Evolutionary conservation across 2,113 vertebrate genomes (phyloP), one percentile per base, ranked within the genome.

Genomic region (Girardinichthys multiradiatus): DNA sequence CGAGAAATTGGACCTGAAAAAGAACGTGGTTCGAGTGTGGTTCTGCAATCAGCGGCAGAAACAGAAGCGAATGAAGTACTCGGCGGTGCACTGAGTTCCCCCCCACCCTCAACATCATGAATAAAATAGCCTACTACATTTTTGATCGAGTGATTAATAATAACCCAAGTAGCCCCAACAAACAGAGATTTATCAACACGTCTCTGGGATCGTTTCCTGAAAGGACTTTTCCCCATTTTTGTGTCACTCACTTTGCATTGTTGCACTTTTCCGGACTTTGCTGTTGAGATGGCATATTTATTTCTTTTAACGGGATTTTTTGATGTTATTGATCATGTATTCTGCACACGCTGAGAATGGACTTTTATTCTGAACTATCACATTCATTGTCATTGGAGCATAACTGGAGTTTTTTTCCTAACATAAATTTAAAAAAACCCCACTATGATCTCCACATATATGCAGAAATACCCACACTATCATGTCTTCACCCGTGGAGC

Each of bases 11-110:
- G 96, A 97, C 92, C 94, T 97, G 82, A 97, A 97, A 92, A 97
- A 97, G 92, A 97, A 97, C 64, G 96, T 97, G 89, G 96, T 97
- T 88, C 94, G 96, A 63, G 96, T 98, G 84, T 98, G 96, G 96
- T 98, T 98, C 87, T 98, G 96, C 87, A 97, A 97, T 92, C 96
- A 97, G 91, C 92, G 96, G 87, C 96, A 97, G 88, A 97, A 97
- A 92, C 96, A 98, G 92, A 98, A 98, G 91, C 92, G 96, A 89
- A 98, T 98, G 96, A 98, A 98, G 90, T 98, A 97, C 87, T 96
- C 96, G 0, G 97, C 96, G 33, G 94, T 93, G 76, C 97, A 97
- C 90, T 97, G 95, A 90, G 66, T 60, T 30, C 28, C 21, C 28
- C n/a, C 58, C 58, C 21, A 35, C 35, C n/a, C n/a, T n/a, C 78